Base-by-base conservation (phyloP, 2,888 invertebrate species). In the Drosophila phalerata region DNA sequence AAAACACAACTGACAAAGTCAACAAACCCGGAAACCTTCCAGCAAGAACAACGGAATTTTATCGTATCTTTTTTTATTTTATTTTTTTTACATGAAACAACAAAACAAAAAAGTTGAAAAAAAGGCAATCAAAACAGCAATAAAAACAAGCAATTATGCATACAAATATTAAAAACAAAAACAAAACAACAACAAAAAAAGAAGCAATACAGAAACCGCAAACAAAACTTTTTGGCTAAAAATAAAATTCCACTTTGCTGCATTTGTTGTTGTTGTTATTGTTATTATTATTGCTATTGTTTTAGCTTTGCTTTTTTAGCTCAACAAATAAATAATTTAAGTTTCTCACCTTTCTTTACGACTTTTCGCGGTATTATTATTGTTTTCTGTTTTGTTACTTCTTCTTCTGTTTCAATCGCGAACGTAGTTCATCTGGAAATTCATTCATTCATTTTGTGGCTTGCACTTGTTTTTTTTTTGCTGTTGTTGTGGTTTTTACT, bases 1-100 rank as follows among this genome's bases (percentile, higher is more conserved):
- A 73, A 43, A 70, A 66, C 10, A 56, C 17, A 52, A 38, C 43
- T 69, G 70, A 52, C 65, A 80, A 76, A 84, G 90, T 90, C 90
- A 88, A 88, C 86, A 89, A 90, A 89, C 90, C 90, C 90, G 90
- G 90, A 90, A 90, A 82, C 73, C 71, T 79, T 65, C 45, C 51
- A 67, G 47, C 62, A 34, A 79, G 79, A 84, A 89, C 82, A 89
- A 83, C 81, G 77, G 72, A 66, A 73, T 82, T 79, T 79, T 78
- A 78, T 73, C 81, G 72, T 70, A 77, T 49, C 73, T 73, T 63
- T 47, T 70, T 73, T 69, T 37, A 47, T 56, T 30, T 8, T 71
- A 64, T 63, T 22, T 64, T 70, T 67, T 68, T 40, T 34, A 28
- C 57, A 47, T 28, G 57, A 66, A 53, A 53, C 68, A 69, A 79